Conservation (phyloP, 2,888 invertebrate species). For the Dryobota labecula region DNA sequence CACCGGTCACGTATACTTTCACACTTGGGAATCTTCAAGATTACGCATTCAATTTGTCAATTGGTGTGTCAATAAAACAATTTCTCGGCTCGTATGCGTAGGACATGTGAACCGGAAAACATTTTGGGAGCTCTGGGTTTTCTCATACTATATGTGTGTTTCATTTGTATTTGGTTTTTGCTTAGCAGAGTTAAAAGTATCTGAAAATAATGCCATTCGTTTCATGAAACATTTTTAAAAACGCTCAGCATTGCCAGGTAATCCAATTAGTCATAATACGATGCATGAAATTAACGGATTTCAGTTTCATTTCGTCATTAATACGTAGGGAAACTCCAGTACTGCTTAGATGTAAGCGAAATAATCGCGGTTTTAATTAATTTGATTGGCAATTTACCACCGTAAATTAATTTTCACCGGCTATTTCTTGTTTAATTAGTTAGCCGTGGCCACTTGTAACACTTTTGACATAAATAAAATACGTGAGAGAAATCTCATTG, state of each 20-base stretch:
- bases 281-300: constrained; percentile 51
- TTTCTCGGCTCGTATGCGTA: background rate
- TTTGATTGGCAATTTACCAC: constrained; percentile 64
- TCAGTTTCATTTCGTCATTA: constrained; percentile 45
- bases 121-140: background rate
- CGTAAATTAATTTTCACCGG: constrained; percentile 64
- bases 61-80: constrained; percentile 29
- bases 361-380: constrained; percentile 63
- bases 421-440: constrained; percentile 55
- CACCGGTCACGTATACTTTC: constrained; percentile 2
- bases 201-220: constrained; percentile 2
- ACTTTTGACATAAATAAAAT: constrained; percentile 5
- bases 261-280: constrained; percentile 39
- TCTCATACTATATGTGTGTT: no score
- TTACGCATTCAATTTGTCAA: constrained; percentile 31
- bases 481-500: background rate
- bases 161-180: no score
- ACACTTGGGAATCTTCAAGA: constrained; percentile 10
- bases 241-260: background rate
- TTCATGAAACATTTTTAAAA: background rate
- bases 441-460: constrained; percentile 10
- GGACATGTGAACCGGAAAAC: constrained; percentile 3
- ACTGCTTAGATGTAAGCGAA: constrained; percentile 30
- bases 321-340: constrained; percentile 28
- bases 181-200: background rate